Conservation (phyloP, 2,888 invertebrate genomes). For the Euphydryas editha region DNA sequence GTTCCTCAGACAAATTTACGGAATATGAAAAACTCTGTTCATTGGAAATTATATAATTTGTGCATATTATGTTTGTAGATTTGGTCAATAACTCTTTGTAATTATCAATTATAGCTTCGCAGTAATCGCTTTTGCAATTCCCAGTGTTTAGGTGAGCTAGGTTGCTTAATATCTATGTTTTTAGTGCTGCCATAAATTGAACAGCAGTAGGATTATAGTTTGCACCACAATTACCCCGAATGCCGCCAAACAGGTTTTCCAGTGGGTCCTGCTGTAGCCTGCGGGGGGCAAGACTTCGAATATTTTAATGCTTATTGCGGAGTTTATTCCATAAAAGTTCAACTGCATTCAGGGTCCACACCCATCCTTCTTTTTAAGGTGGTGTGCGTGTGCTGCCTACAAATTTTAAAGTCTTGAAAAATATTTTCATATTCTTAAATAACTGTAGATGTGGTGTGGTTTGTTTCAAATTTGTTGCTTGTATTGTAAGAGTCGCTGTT, state of each 20-base stretch:
- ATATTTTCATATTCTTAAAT: too few relatives aligned
- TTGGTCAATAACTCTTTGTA: too few relatives aligned
- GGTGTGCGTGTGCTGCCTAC: conserved; percentile 22
- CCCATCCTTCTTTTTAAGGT: conserved; percentile 37
- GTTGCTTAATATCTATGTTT: conserved; percentile 29
- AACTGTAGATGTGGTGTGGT: too few relatives aligned
- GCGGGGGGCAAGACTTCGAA: conserved; percentile 43
- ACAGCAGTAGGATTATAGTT: conserved; percentile 44
- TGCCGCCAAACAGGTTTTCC: conserved; percentile 42
- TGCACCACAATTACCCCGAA: conserved; percentile 42
- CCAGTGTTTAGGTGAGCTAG: conserved; percentile 19
- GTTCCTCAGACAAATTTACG: too few relatives aligned
- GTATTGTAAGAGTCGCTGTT: too few relatives aligned
- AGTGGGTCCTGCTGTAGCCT: conserved; percentile 44
- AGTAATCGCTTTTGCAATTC: conserved; percentile 37
- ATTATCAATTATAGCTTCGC: conserved; percentile 8
- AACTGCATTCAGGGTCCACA: conserved; percentile 33
- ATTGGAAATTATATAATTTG: too few relatives aligned
- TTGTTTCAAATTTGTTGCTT: too few relatives aligned
- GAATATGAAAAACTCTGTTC: too few relatives aligned
- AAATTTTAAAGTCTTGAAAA: too few relatives aligned
- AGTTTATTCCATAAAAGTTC: conserved; percentile 33
- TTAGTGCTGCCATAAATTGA: conserved; percentile 42
- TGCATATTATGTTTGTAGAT: too few relatives aligned
- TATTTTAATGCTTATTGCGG: conserved; percentile 8